Conservation (phyloP, 1,140 invertebrate genomes). For the Pogonus chalceus region DNA sequence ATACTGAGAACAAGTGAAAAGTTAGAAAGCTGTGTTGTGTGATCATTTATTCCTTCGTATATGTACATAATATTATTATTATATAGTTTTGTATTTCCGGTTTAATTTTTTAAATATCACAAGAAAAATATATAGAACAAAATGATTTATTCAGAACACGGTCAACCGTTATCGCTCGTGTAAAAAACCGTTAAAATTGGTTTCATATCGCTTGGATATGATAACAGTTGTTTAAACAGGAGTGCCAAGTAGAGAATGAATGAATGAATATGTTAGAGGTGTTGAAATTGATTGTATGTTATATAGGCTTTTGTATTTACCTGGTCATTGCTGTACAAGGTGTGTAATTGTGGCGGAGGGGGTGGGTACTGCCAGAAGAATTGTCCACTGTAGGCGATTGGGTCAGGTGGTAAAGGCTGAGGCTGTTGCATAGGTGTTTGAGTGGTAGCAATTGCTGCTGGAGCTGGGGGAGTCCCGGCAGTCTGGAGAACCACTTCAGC, state of each 20-base stretch:
- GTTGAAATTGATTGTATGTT: background rate
- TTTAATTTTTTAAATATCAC: too few relatives aligned
- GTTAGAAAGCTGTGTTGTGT: constrained; percentile 2
- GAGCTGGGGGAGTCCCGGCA: constrained; percentile 32
- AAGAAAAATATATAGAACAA: too few relatives aligned
- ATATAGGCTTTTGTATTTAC: constrained; percentile 40
- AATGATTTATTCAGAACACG: too few relatives aligned
- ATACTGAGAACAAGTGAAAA: background rate
- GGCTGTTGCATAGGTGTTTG: constrained; percentile 18
- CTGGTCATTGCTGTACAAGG: constrained; percentile 70
- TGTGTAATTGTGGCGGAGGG: constrained; percentile 56
- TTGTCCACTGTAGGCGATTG: constrained; percentile 41
- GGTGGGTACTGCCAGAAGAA: constrained; percentile 71
- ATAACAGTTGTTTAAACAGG: background rate
- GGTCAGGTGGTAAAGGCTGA: constrained; percentile 21
- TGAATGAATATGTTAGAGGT: background rate
- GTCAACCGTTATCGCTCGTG: background rate
- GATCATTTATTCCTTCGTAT: too few relatives aligned
- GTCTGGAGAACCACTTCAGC: constrained; percentile 53
- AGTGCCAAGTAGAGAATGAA: background rate
- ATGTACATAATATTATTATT: too few relatives aligned
- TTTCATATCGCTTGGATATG: background rate
- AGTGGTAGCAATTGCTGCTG: constrained; percentile 19
- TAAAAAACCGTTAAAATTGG: background rate
- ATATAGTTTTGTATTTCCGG: too few relatives aligned